These are phyloP conservation scores for Dipodomys stephensi DNA, from an alignment of 2,113 vertebrate genomes.

Conservation along the genomic window DNA sequence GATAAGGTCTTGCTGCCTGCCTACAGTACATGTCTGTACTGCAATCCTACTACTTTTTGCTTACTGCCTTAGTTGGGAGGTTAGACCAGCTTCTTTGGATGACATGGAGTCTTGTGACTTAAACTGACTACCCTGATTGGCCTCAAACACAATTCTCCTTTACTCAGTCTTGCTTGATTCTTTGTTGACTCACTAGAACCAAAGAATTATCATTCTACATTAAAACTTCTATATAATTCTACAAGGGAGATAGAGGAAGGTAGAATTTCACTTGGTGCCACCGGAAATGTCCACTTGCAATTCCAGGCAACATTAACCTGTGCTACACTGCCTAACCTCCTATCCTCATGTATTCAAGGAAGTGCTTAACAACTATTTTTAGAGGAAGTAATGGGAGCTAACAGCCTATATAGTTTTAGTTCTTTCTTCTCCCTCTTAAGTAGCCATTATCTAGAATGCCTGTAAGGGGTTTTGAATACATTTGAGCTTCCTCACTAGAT, in stretches of 20 bases:
- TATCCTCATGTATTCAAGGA: constrained; percentile 21
- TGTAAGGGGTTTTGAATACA: constrained; percentile 38
- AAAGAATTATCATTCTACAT: not conserved
- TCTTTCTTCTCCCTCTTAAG: constrained; percentile 36
- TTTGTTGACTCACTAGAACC: not conserved
- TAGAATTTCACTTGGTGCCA: constrained; percentile 40
- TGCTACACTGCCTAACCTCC: not conserved
- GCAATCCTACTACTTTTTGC: too few relatives aligned
- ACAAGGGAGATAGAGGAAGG: not conserved
- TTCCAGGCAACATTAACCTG: constrained; percentile 8
- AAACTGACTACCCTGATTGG: too few relatives aligned
- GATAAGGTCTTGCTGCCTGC: too few relatives aligned
- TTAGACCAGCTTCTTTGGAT: too few relatives aligned
- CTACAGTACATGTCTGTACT: too few relatives aligned
- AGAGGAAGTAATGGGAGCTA: not conserved
- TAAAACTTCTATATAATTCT: constrained; percentile 13
- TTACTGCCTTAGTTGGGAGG: too few relatives aligned
- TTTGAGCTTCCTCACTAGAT: constrained; percentile 4
- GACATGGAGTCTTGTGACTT: too few relatives aligned
- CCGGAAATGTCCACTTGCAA: not conserved
- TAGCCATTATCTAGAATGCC: constrained; percentile 17
- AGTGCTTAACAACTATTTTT: constrained; percentile 56
- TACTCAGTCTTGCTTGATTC: not conserved
- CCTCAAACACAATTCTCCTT: too few relatives aligned
- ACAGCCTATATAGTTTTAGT: not conserved